A percentile compares a stretch with the other conserved stretches of the same genome.
Conservation (phyloP, 2,888 invertebrate species). For the Villa cingulata region DNA sequence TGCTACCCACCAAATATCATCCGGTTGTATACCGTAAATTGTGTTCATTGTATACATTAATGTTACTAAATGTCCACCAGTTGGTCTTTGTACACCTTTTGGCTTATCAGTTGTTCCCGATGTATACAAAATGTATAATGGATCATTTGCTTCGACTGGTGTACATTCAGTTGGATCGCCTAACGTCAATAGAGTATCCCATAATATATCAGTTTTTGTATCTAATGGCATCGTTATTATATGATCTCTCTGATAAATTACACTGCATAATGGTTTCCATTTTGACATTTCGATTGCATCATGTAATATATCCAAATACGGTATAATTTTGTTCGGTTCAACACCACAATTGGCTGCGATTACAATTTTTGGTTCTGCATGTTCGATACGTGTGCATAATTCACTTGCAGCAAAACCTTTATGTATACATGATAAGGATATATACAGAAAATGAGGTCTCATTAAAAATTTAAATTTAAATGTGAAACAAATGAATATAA, state of each 20-base stretch:
- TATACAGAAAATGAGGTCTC: constrained; percentile 2
- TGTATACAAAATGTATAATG: constrained; percentile 83
- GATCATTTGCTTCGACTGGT: constrained; percentile 76
- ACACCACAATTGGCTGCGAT: constrained; percentile 84
- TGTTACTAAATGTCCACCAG: constrained; percentile 77
- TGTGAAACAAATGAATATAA: too few species aligned
- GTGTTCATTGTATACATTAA: constrained; percentile 73
- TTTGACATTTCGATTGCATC: constrained; percentile 56
- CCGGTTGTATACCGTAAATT: constrained; percentile 65
- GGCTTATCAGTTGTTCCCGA: constrained; percentile 66
- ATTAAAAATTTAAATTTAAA: too few species aligned
- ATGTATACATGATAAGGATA: not conserved
- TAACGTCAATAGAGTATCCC: constrained; percentile 54
- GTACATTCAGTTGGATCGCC: constrained; percentile 65
- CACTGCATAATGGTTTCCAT: constrained; percentile 61
- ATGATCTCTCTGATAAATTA: constrained; percentile 67
- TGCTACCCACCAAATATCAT: constrained; percentile 86
- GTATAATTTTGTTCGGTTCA: constrained; percentile 70
- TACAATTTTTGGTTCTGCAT: constrained; percentile 76
- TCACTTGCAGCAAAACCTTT: constrained; percentile 87
- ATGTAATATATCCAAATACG: constrained; percentile 33
- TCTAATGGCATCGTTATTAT: constrained; percentile 51
- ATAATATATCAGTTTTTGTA: constrained; percentile 55
- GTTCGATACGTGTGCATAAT: constrained; percentile 70
- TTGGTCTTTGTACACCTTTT: constrained; percentile 74